phyloP scores from a whole-genome alignment of 1,140 invertebrate species.

The Ceratosolen fusciceps region DNA sequence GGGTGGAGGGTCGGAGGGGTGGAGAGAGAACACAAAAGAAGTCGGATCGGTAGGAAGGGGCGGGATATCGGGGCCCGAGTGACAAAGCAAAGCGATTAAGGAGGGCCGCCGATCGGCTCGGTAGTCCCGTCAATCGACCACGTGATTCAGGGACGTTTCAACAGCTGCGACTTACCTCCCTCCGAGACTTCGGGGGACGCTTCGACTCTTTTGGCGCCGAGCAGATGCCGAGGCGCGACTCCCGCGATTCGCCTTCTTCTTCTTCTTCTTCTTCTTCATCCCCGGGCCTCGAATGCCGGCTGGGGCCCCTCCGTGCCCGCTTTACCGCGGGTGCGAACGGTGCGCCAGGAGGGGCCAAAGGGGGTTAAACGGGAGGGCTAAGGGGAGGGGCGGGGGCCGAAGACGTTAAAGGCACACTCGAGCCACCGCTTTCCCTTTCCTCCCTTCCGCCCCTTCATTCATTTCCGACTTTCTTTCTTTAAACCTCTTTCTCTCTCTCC shows the following conservation, averaged over 20 bases:
- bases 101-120: neutral
- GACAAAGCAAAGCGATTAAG: constrained; percentile 14
- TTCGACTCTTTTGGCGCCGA: neutral
- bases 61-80: neutral
- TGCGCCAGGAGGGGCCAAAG: no score
- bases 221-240: constrained; percentile 7
- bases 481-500: neutral
- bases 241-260: neutral
- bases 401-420: no score
- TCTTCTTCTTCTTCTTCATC: no score
- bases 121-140: neutral
- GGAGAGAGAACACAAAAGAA: neutral
- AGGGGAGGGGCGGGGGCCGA: no score
- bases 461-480: neutral
- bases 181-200: neutral
- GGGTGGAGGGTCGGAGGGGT: neutral
- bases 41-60: neutral
- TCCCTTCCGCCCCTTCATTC: neutral
- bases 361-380: no score
- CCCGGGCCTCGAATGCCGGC: no score
- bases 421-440: neutral
- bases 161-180: constrained; percentile 35
- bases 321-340: no score
- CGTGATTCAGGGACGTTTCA: constrained; percentile 19
- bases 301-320: no score